Conservation (phyloP, 2,797 vertebrate genomes). For the Ctenopoma kingsleyae region DNA sequence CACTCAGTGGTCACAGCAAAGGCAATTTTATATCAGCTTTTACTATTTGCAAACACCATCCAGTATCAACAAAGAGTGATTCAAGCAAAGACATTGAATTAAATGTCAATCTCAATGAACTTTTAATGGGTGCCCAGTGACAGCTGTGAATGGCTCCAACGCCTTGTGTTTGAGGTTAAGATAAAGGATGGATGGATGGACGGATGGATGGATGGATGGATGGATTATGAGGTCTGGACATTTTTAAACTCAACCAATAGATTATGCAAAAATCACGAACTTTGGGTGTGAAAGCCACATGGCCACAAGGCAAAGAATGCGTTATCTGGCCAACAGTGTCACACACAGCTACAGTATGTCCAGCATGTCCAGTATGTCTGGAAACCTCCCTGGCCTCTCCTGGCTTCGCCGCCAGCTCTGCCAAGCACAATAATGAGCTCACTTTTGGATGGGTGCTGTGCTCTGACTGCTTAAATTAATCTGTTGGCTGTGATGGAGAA, state of each 20-base stretch:
- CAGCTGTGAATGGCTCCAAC: too few relatives aligned
- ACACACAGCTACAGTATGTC: constrained; percentile 3
- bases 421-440: constrained; percentile 54
- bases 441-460: constrained; percentile 23
- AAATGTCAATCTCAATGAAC: background rate
- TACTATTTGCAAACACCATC: constrained; percentile 7
- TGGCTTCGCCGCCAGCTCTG: constrained; percentile 33
- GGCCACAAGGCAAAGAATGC: constrained; percentile 17
- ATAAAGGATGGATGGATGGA: too few relatives aligned
- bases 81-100: background rate
- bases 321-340: constrained; percentile 23
- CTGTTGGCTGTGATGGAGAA: constrained; percentile 15
- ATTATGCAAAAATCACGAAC: constrained; percentile 17
- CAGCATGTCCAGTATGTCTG: constrained; percentile 46
- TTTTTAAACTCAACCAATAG: constrained; percentile 9
- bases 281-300: constrained; percentile 29
- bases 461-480: constrained; percentile 29
- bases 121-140: background rate
- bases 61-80: background rate
- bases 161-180: too few relatives aligned
- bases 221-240: background rate
- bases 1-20: background rate
- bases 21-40: background rate
- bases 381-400: constrained; percentile 26
- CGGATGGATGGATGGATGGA: too few relatives aligned